Conservation (phyloP, 2,797 vertebrate genomes). For the Aeoliscus strigatus region DNA sequence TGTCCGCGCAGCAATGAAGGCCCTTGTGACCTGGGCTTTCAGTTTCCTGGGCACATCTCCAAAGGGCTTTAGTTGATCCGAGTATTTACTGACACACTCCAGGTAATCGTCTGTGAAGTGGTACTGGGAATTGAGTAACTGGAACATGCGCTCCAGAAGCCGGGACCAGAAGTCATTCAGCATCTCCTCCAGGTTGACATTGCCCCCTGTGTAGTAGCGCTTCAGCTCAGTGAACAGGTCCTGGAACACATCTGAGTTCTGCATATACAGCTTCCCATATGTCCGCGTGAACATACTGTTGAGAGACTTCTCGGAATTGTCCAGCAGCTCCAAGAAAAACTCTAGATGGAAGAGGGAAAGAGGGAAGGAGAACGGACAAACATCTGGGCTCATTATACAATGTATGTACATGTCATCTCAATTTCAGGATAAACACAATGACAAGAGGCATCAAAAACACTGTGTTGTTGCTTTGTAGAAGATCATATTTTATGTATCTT, state of each 20-base stretch:
- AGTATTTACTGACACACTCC: conserved; percentile 96
- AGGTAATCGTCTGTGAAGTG: conserved; percentile 96
- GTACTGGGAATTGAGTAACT: conserved; percentile 94
- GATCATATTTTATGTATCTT: no score
- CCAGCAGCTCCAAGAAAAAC: conserved; percentile 93
- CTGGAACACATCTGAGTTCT: conserved; percentile 96
- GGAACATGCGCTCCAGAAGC: conserved; percentile 97
- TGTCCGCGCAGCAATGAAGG: conserved; percentile 92
- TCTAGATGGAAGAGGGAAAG: conserved; percentile 67
- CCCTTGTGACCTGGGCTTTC: conserved; percentile 91
- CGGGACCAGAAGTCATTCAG: conserved; percentile 96
- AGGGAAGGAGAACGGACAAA: no score
- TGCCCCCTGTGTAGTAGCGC: conserved; percentile 91
- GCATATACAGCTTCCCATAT: conserved; percentile 93
- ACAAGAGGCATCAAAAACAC: no score
- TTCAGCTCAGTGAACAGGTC: conserved; percentile 93
- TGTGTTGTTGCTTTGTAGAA: no score
- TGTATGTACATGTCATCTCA: no score
- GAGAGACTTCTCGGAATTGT: conserved; percentile 89
- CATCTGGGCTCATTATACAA: no score
- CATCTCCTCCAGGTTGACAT: conserved; percentile 95
- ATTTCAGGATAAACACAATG: no score
- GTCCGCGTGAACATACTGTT: conserved; percentile 95
- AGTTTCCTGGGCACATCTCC: conserved; percentile 95
- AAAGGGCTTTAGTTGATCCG: conserved; percentile 94